Conservation (phyloP, 2,113 vertebrate genomes). For the Tachysurus fulvidraco region DNA sequence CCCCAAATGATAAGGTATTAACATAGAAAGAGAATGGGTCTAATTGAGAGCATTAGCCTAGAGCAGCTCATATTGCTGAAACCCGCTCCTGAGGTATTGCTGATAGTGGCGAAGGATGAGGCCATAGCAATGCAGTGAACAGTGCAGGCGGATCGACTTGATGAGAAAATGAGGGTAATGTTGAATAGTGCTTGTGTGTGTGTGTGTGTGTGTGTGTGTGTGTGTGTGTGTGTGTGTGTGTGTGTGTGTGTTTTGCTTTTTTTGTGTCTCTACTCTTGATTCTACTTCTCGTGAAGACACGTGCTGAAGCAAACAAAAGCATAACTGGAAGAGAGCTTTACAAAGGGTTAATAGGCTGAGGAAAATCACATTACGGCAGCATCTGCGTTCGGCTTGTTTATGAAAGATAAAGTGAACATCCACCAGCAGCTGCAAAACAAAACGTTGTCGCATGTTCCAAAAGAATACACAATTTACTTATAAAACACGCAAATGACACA, state of each 20-base stretch:
- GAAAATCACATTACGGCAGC: slow-evolving; percentile 50
- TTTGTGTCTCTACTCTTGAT: background rate
- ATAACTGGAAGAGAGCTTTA: slow-evolving; percentile 28
- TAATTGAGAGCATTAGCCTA: slow-evolving; percentile 49
- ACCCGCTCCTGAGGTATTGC: slow-evolving; percentile 5
- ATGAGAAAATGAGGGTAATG: slow-evolving; percentile 30
- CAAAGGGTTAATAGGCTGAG: slow-evolving; percentile 58
- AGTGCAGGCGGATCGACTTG: background rate
- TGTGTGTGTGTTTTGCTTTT: background rate
- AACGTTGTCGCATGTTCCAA: slow-evolving; percentile 50
- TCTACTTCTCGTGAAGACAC: background rate
- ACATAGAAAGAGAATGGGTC: slow-evolving; percentile 57
- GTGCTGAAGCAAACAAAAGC: slow-evolving; percentile 40
- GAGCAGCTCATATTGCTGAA: slow-evolving; percentile 27
- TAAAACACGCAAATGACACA: slow-evolving; percentile 85
- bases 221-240: too few species aligned
- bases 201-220: background rate
- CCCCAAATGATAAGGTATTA: slow-evolving; percentile 69
- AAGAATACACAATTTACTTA: slow-evolving; percentile 77
- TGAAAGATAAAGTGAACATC: slow-evolving; percentile 57
- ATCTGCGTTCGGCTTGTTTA: slow-evolving; percentile 56
- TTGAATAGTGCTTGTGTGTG: slow-evolving; percentile 2
- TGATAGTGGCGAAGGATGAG: slow-evolving; percentile 2
- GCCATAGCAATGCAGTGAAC: background rate
- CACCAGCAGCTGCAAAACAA: slow-evolving; percentile 53